Evolutionary conservation across 2,888 invertebrate species (phyloP), one percentile per base, ranked within the genome.

Genomic region (Adineta ricciae): DNA sequence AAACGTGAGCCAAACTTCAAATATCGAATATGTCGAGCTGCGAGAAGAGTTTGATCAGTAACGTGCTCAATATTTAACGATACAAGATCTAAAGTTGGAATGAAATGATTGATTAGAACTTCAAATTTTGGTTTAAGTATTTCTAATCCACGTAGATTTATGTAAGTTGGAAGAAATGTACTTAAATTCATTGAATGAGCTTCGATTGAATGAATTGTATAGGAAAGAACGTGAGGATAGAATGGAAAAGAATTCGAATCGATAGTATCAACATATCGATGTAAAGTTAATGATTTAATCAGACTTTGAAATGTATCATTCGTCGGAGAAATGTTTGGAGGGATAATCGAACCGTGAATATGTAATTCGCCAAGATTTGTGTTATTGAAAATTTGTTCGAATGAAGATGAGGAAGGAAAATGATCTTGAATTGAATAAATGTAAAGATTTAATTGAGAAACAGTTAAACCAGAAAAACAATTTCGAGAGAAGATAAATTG

Each of bases 311-410:
- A 78, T 78, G 24, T 41, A 41, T 24, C 2, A 11, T 41, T 24
- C 14, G 11, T 24, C 2, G 11, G n/a, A n/a, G 24, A 41, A 41
- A n/a, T n/a, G 24, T 11, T 41, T 41, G 78, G 78, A 41, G 24
- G 41, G n/a, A 78, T 78, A n/a, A 78, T 78, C 3, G 41, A n/a
- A n/a, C 78, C 78, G n/a, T 38, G 38, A 38, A 78, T 11, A 41
- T 78, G 78, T 24, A 78, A n/a, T 78, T 78, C 78, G n/a, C 24
- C 38, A 41, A 78, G 38, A 41, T 78, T 78, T 38, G 78, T 78
- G 41, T 78, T 38, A 41, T 78, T 78, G n/a, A 78, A 78, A 41
- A 78, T 41, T 11, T 78, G n/a, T 78, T 78, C 78, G 14, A 78
- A 78, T 41, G 78, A n/a, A 78, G 36, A 41, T 41, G n/a, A 41